Conservation (phyloP, 2,797 vertebrate genomes). For the Clarias platycephalus region DNA sequence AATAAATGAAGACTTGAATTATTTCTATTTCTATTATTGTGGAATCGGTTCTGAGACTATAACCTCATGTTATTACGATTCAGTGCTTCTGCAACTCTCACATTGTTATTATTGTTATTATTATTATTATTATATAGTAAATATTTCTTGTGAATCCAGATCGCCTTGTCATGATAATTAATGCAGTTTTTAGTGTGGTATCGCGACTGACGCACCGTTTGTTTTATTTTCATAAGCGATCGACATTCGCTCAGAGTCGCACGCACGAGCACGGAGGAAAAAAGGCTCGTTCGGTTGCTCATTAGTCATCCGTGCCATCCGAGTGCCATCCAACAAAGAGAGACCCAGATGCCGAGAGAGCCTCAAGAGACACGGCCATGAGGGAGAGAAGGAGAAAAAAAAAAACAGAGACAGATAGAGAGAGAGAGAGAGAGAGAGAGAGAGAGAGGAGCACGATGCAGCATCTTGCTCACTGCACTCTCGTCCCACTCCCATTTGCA, state of each 20-base stretch:
- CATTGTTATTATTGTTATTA: not conserved
- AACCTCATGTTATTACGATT: not conserved
- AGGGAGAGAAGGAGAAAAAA: not conserved
- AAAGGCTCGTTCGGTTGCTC: not conserved
- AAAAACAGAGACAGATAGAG: not conserved
- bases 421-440: not conserved
- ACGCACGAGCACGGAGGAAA: not conserved
- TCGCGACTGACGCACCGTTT: not conserved
- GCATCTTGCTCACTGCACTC: slow-evolving; percentile 14
- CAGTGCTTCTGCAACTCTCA: not conserved
- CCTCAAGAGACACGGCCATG: not conserved
- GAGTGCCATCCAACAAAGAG: slow-evolving; percentile 27
- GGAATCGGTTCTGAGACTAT: not conserved
- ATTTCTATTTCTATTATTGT: not conserved
- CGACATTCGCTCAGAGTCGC: not conserved
- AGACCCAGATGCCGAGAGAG: slow-evolving; percentile 23
- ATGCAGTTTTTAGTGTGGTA: not conserved
- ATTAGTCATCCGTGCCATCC: slow-evolving; percentile 22
- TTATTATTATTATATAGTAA: not conserved
- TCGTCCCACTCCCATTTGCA: slow-evolving; percentile 38
- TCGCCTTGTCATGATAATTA: not conserved
- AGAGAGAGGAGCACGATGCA: slow-evolving; percentile 12
- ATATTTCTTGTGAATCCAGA: not conserved
- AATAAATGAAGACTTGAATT: not conserved
- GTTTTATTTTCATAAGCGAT: not conserved